phyloP scores from a whole-genome alignment of 2,113 vertebrate genomes.

The Daubentonia madagascariensis region DNA sequence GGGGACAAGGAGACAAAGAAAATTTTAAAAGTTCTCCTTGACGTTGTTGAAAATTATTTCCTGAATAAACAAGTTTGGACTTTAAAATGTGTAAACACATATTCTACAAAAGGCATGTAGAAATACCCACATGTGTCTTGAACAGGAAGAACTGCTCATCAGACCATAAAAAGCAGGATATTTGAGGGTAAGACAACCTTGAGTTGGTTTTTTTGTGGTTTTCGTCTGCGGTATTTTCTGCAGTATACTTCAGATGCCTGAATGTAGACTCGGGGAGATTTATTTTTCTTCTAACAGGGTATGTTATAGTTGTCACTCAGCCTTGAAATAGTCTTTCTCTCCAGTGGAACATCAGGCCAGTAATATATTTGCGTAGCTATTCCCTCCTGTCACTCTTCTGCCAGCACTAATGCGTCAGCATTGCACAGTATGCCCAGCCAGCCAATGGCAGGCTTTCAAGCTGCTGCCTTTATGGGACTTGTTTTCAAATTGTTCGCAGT shows the following conservation, averaged over 20 bases:
- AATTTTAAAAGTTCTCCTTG: not conserved
- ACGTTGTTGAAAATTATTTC: constrained; percentile 45
- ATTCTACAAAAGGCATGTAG: not conserved
- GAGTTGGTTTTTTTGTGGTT: not conserved
- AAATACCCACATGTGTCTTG: constrained; percentile 18
- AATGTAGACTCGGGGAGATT: constrained; percentile 66
- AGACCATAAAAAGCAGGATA: constrained; percentile 27
- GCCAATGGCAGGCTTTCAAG: constrained; percentile 9
- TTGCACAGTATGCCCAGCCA: not conserved
- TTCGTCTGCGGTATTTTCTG: constrained; percentile 19
- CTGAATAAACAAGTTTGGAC: constrained; percentile 17
- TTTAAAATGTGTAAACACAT: constrained; percentile 1
- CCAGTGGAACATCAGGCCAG: constrained; percentile 65
- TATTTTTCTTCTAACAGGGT: constrained; percentile 70
- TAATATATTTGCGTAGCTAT: constrained; percentile 76
- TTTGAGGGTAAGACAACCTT: constrained; percentile 34
- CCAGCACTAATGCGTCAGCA: constrained; percentile 57
- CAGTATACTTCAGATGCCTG: constrained; percentile 45
- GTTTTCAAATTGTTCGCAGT: not conserved
- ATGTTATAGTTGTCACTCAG: constrained; percentile 78
- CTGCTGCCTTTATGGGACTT: not conserved
- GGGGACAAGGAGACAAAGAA: not conserved
- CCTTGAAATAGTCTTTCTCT: constrained; percentile 80
- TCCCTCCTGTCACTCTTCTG: constrained; percentile 64
- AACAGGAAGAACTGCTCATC: constrained; percentile 30